A percentile compares a stretch with the other conserved stretches of the same genome.
Evolutionary conservation across 2,888 invertebrate genomes (phyloP).

Genomic region (Synergus gifuensis): DNA sequence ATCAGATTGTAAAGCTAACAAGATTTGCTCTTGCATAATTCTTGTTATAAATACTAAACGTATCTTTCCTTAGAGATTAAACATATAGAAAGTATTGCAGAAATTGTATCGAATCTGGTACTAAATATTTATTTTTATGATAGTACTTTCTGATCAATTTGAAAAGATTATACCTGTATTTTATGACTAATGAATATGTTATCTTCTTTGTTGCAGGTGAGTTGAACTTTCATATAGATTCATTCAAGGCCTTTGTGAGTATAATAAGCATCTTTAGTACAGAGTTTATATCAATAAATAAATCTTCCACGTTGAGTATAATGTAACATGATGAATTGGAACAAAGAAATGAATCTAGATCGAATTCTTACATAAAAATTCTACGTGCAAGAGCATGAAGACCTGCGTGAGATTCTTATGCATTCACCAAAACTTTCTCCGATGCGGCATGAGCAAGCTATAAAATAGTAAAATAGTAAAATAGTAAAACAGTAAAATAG

Average conservation of each 20-base stretch:
- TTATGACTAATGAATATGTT: conserved; percentile 25
- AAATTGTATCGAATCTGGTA: not conserved
- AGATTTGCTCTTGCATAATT: conserved; percentile 13
- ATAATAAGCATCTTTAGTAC: not conserved
- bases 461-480: too few relatives aligned
- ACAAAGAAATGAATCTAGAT: conserved; percentile 17
- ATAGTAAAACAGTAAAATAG: too few relatives aligned
- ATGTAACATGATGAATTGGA: not conserved
- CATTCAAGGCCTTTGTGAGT: conserved; percentile 9
- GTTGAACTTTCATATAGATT: conserved; percentile 26
- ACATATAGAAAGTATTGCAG: conserved; percentile 12
- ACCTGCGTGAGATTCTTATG: conserved; percentile 15
- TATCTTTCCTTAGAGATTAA: not conserved
- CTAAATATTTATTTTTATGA: conserved; percentile 31
- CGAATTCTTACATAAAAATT: conserved; percentile 23
- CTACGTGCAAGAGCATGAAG: not conserved
- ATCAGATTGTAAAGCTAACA: conserved; percentile 2
- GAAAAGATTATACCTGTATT: conserved; percentile 13
- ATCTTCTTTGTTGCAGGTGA: conserved; percentile 33
- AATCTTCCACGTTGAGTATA: too few relatives aligned
- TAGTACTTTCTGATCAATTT: conserved; percentile 7
- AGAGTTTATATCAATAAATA: not conserved
- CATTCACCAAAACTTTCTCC: conserved; percentile 15
- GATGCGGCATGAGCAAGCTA: too few relatives aligned
- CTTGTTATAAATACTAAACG: conserved; percentile 1